Evolutionary conservation across 2,113 vertebrate species (phyloP).

Genomic region (Platichthys stellatus): DNA sequence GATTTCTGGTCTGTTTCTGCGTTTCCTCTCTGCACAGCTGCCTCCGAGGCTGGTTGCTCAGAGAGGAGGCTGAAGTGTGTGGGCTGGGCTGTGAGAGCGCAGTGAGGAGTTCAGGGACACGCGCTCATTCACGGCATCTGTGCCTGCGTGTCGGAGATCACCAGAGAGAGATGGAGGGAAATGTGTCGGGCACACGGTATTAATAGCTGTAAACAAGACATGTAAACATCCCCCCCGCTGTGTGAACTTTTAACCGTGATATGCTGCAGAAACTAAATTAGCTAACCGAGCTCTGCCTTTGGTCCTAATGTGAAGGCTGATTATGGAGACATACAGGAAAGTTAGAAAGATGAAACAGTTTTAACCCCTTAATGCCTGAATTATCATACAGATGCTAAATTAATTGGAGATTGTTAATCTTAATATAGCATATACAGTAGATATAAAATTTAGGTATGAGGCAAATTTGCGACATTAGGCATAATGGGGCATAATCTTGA

Average conservation of each 20-base stretch:
- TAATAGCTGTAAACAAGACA: neutral
- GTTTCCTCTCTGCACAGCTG: neutral
- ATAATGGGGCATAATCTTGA: too few species aligned
- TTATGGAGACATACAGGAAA: neutral
- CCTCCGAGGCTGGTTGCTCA: neutral
- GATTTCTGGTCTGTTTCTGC: neutral
- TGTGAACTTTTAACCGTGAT: neutral
- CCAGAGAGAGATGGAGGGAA: neutral
- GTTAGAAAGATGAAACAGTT: neutral
- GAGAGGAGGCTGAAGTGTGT: constrained; percentile 15
- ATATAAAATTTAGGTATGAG: too few species aligned
- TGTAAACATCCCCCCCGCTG: neutral
- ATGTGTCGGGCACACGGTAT: constrained; percentile 2
- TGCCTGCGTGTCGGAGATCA: constrained; percentile 1
- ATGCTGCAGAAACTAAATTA: neutral
- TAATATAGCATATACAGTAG: too few species aligned
- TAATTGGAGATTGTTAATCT: too few species aligned
- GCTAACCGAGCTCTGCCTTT: neutral
- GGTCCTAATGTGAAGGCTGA: neutral
- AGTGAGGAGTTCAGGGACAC: constrained; percentile 28
- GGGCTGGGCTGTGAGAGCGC: constrained; percentile 14
- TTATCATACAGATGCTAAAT: too few species aligned
- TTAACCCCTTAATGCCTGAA: too few species aligned
- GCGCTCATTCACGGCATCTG: constrained; percentile 22
- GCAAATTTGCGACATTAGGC: too few species aligned